Base-by-base conservation (phyloP, 2,113 vertebrate species). In the Ceuthmochares aereus region DNA sequence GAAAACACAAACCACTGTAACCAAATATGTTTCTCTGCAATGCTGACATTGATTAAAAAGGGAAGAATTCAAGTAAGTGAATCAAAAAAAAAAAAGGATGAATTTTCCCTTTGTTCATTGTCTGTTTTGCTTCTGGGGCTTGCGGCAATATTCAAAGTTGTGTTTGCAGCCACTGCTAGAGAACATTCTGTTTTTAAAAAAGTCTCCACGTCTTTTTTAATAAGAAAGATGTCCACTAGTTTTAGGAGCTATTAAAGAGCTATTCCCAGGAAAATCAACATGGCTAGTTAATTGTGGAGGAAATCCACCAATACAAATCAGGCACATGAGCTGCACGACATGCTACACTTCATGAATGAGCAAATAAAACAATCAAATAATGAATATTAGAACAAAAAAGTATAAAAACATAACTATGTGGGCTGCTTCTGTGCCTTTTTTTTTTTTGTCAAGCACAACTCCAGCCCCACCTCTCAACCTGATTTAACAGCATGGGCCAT, bases 31-130 rank as follows among this genome's bases (percentile, higher is more conserved):
- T 92, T 60, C 30, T 83, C 73, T 93, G 18, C 45, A 79, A 30
- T 22, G 34, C 20, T 56, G 42, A 10, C 19, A 16, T 22, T 76
- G 36, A 77, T 9, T 63, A 43, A 70, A 91, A 18, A 66, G 25
- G 60, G 84, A 87, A 91, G 42, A 66, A 80, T 59, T 37, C 52
- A 75, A 85, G 54, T 42, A 90, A 22, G 21, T 55, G n/a, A 75
- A 60, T 32, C 3, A 6, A 76, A 68, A 66, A 40, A 66, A 40
- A 40, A 40, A 93, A 64, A 79, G 34, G 36, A 85, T 34, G 11
- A 15, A 7, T 62, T 80, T 90, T 69, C 34, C 59, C 34, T 42
- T 70, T 0, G 0, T 58, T 73, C 34, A 34, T 18, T 73, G 45
- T 54, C 69, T 64, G 0, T 80, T 80, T 74, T 93, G 30, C 58